phyloP scores from a whole-genome alignment of 2,113 vertebrate genomes.

The Terrapene triunguis region DNA sequence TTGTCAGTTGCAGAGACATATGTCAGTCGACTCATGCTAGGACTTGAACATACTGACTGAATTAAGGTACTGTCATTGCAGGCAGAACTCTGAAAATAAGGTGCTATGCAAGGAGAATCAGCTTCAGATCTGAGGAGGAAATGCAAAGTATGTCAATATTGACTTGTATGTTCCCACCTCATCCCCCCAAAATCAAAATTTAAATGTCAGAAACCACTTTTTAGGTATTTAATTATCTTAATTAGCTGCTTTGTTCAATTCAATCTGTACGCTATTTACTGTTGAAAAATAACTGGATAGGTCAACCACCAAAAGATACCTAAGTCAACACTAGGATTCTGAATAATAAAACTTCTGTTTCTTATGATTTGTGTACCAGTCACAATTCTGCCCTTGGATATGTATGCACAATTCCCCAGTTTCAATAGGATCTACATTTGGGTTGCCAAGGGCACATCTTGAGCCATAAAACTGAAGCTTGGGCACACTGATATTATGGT shows the following conservation, averaged over 20 bases:
- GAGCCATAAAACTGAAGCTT: not conserved
- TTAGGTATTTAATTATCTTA: not conserved
- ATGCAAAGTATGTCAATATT: not conserved
- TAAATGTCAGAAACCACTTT: not conserved
- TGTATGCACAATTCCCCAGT: not conserved
- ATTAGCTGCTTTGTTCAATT: not conserved
- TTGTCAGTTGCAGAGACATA: slow-evolving; percentile 88
- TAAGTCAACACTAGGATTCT: not conserved
- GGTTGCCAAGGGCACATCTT: not conserved
- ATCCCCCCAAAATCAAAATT: not conserved
- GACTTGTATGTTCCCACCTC: not conserved
- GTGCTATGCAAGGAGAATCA: slow-evolving; percentile 19
- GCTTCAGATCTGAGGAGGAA: slow-evolving; percentile 70
- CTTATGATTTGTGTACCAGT: not conserved
- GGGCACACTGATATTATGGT: not conserved
- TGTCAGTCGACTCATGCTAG: slow-evolving; percentile 88
- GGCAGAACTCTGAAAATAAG: slow-evolving; percentile 50
- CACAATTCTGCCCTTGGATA: not conserved
- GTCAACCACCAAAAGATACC: not conserved
- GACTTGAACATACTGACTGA: slow-evolving; percentile 80
- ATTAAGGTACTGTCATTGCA: slow-evolving; percentile 70
- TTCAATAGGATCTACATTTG: not conserved
- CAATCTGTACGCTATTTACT: not conserved
- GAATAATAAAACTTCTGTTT: not conserved
- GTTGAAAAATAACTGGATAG: not conserved